phyloP scores from a whole-genome alignment of 2,888 invertebrate genomes.

The Hemicrepidius hirtus region DNA sequence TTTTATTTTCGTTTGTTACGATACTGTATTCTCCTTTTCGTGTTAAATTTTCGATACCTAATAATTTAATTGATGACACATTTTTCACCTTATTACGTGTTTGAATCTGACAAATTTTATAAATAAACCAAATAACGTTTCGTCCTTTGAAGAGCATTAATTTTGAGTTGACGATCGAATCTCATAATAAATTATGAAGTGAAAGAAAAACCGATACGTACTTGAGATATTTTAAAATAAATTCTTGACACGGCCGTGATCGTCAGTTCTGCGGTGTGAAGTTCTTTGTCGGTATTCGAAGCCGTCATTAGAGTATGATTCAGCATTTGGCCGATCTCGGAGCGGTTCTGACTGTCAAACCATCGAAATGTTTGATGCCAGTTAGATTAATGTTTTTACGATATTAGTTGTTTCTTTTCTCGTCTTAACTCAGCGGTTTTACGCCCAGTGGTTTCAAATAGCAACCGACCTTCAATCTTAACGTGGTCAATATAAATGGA shows the following conservation, averaged over 20 bases:
- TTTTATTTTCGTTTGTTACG: too few species aligned
- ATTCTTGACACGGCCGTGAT: slow-evolving; percentile 55
- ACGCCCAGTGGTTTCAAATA: too few species aligned
- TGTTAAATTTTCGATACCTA: too few species aligned
- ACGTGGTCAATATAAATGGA: too few species aligned
- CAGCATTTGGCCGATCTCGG: slow-evolving; percentile 60
- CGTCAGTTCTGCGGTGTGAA: slow-evolving; percentile 62
- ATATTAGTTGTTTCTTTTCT: slow-evolving; percentile 52
- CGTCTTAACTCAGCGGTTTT: slow-evolving; percentile 64
- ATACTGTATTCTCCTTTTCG: too few species aligned
- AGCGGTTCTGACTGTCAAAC: slow-evolving; percentile 66
- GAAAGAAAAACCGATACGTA: slow-evolving; percentile 40
- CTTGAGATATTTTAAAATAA: slow-evolving; percentile 50
- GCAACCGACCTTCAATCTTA: too few species aligned
- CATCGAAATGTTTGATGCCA: slow-evolving; percentile 70
- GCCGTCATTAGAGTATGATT: slow-evolving; percentile 68
- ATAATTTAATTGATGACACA: too few species aligned
- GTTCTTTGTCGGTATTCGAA: slow-evolving; percentile 66
- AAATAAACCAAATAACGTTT: too few species aligned
- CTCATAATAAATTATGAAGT: slow-evolving; percentile 25
- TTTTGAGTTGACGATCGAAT: neutral
- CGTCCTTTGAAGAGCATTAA: neutral
- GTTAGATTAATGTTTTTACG: slow-evolving; percentile 71
- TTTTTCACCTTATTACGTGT: too few species aligned
- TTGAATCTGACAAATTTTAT: too few species aligned